Percentiles rank a stretch among this genome's conserved stretches.
Evolutionary conservation across 1,140 invertebrate species (phyloP).

Genomic region (Drosophila kikkawai): DNA sequence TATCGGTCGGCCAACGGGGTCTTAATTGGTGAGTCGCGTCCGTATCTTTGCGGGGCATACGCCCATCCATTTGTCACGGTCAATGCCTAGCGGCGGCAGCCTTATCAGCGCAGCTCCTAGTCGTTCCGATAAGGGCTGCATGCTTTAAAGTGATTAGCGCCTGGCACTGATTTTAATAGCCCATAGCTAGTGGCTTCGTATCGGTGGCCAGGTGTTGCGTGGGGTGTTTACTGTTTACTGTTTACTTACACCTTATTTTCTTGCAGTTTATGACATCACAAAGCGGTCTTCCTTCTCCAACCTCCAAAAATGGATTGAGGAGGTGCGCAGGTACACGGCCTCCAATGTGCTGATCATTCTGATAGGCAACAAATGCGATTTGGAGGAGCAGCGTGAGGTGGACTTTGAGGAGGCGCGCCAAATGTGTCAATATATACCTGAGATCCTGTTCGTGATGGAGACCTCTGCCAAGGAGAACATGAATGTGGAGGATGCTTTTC

Average conservation of each 20-base stretch:
- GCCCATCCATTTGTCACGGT: conserved; percentile 53
- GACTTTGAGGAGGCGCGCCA: conserved; percentile 93
- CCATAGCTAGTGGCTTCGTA: conserved; percentile 18
- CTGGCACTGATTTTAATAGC: conserved; percentile 61
- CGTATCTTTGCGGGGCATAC: conserved; percentile 38
- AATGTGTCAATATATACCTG: conserved; percentile 93
- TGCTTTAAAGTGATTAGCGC: conserved; percentile 45
- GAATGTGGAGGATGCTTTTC: conserved; percentile 96
- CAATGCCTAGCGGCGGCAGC: neutral
- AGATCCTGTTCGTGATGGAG: conserved; percentile 94
- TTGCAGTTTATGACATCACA: conserved; percentile 96
- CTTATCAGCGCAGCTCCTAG: conserved; percentile 41
- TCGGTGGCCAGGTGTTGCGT: conserved; percentile 29
- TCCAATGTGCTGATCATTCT: conserved; percentile 95
- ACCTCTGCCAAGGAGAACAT: conserved; percentile 97
- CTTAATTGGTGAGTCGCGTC: conserved; percentile 91
- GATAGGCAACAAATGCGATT: conserved; percentile 96
- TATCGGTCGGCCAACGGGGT: conserved; percentile 97
- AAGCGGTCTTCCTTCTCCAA: conserved; percentile 95
- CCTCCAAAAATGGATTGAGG: conserved; percentile 96
- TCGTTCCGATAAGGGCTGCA: conserved; percentile 43
- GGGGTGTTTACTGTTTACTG: conserved; percentile 17
- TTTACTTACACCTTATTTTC: neutral
- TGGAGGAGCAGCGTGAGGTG: conserved; percentile 92
- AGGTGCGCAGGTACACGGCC: conserved; percentile 96